Percentiles rank a stretch among this genome's conserved stretches.
Conservation (phyloP, 2,113 vertebrate species). For the Camelus bactrianus region DNA sequence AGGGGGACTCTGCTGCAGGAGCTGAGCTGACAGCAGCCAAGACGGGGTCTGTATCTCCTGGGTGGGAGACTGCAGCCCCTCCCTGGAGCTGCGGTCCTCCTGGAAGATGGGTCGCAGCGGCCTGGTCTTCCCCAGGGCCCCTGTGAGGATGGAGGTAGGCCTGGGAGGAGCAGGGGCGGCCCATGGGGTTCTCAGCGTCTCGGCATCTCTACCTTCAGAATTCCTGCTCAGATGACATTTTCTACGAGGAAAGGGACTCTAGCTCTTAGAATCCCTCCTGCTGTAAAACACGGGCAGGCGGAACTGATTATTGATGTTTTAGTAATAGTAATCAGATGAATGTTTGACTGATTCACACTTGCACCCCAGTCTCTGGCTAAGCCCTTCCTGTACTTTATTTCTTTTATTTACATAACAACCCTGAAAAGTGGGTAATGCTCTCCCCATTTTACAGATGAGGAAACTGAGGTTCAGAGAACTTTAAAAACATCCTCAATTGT, state of each 20-base stretch:
- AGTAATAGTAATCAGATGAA: neutral
- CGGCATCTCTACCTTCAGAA: accelerated
- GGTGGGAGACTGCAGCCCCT: accelerated
- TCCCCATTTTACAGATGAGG: neutral
- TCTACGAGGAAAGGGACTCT: neutral
- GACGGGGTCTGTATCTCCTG: neutral
- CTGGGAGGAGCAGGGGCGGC: accelerated
- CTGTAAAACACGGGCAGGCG: neutral
- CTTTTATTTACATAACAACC: neutral
- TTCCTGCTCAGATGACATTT: neutral
- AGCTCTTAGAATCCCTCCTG: neutral
- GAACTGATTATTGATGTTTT: neutral
- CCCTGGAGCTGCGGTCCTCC: neutral
- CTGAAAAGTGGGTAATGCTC: neutral
- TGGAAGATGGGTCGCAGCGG: no score
- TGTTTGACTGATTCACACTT: neutral
- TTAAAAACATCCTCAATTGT: neutral
- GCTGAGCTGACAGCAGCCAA: neutral
- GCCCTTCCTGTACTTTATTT: neutral
- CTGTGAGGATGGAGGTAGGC: neutral
- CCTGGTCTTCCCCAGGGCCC: accelerated
- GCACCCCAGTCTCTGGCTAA: neutral
- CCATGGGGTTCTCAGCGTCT: neutral
- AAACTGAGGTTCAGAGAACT: neutral
- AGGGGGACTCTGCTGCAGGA: accelerated